Evolutionary conservation across 2,888 invertebrate genomes (phyloP), one percentile per base, ranked within the genome.

Genomic region (Drosophila nigricruria): DNA sequence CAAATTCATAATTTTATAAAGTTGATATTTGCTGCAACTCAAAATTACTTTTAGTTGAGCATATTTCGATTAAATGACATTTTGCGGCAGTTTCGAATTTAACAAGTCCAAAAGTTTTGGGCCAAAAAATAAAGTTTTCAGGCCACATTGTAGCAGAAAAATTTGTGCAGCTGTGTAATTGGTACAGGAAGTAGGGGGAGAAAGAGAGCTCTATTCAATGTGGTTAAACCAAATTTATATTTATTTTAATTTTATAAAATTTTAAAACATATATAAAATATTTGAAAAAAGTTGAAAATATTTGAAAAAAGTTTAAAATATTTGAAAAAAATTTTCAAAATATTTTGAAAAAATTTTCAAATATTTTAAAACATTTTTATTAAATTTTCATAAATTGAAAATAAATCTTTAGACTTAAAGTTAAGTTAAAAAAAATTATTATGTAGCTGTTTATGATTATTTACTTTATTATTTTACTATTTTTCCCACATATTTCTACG

Each of bases 11-110:
- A 18, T 16, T 40, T 40, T n/a, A n/a, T n/a, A n/a, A n/a, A n/a
- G n/a, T n/a, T 36, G 36, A 16, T 9, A 2, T 14, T 14, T 43
- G 23, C 23, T 16, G 36, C 36, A 23, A 23, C 23, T 23, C 14
- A 43, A 43, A 43, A 43, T 43, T 43, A 43, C 43, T 43, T 43
- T 43, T 23, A 43, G 43, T 43, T 43, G 43, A 23, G 23, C 23
- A 43, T 43, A 43, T 43, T 43, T 43, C 23, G 6, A 8, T 23
- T 1, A 43, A 23, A 14, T 43, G 43, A 43, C 43, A 43, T 43
- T 43, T 43, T 43, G 43, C 45, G 45, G 45, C 43, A 23, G 43
- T 23, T 43, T 20, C 23, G 43, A 8, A 14, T 45, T 45, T 23
- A 25, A 16, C 45, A 45, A 45, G 25, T 45, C 45, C 3, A 25